These are phyloP conservation scores for Salvelinus alpinus DNA, from an alignment of 2,113 vertebrate species.

Conservation along the genomic window DNA sequence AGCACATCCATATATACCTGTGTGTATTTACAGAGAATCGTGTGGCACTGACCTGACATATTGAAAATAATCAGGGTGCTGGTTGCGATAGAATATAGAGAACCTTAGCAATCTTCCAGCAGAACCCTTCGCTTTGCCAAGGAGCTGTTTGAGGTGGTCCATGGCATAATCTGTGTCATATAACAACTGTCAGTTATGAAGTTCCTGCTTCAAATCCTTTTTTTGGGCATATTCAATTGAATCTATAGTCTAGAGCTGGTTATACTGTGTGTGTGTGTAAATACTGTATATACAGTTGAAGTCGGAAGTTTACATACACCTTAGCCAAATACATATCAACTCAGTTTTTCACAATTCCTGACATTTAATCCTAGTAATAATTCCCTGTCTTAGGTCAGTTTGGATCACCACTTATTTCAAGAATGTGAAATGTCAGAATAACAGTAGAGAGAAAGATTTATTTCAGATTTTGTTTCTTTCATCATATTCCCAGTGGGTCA, in stretches of 20 bases:
- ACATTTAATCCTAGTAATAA: too few species aligned
- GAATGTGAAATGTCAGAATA: too few species aligned
- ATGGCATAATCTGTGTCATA: constrained; percentile 85
- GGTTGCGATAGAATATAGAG: constrained; percentile 92
- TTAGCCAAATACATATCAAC: too few species aligned
- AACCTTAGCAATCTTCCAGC: constrained; percentile 89
- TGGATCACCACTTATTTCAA: too few species aligned
- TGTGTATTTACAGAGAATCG: background rate
- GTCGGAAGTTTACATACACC: too few species aligned
- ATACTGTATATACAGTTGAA: too few species aligned
- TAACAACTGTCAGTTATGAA: background rate
- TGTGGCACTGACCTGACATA: constrained; percentile 78
- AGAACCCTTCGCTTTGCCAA: constrained; percentile 86
- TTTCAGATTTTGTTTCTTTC: too few species aligned
- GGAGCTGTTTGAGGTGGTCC: constrained; percentile 89
- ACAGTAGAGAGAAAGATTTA: too few species aligned
- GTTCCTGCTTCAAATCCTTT: background rate
- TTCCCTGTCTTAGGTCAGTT: too few species aligned
- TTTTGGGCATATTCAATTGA: background rate
- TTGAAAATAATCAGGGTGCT: constrained; percentile 90
- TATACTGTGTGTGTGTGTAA: too few species aligned
- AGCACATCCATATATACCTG: background rate
- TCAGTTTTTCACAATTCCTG: too few species aligned
- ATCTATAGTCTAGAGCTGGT: background rate
- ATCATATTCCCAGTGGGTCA: too few species aligned